Evolutionary conservation across 2,888 invertebrate species (phyloP).

Genomic region (Cheilosia impressa): DNA sequence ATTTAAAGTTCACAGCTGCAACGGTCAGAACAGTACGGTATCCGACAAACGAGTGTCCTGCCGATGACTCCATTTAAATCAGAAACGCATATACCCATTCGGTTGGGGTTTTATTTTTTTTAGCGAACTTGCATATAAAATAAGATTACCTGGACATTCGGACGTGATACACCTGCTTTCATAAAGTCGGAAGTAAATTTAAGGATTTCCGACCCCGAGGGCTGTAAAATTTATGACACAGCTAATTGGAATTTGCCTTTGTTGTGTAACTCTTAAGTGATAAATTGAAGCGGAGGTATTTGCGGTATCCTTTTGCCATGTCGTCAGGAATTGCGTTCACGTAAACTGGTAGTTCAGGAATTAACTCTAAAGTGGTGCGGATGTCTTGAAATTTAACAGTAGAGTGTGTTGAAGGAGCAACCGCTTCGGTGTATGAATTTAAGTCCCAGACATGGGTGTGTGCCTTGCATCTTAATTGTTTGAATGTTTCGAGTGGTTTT

Average conservation of each 20-base stretch:
- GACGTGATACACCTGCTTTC: background rate
- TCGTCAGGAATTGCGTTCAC: constrained; percentile 8
- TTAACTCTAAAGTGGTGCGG: constrained; percentile 4
- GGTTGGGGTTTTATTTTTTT: constrained; percentile 19
- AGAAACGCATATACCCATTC: constrained; percentile 21
- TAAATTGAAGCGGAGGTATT: no score
- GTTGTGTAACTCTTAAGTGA: no score
- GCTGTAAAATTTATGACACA: no score
- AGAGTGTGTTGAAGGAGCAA: background rate
- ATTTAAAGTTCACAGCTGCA: constrained; percentile 47
- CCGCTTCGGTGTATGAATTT: no score
- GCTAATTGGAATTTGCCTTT: no score
- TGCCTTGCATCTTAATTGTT: constrained; percentile 46
- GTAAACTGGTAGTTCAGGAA: constrained; percentile 13
- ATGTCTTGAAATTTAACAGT: background rate
- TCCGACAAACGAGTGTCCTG: constrained; percentile 8
- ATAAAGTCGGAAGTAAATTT: no score
- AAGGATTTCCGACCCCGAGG: no score
- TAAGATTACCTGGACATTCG: constrained; percentile 48
- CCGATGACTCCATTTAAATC: constrained; percentile 58
- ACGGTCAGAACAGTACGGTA: background rate
- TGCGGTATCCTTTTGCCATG: constrained; percentile 6
- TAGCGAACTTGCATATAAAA: constrained; percentile 44
- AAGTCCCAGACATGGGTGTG: background rate
- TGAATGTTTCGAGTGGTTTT: constrained; percentile 12